These are phyloP conservation scores for Toxostoma redivivum DNA, from an alignment of 2,113 vertebrate species.

Conservation along the genomic window DNA sequence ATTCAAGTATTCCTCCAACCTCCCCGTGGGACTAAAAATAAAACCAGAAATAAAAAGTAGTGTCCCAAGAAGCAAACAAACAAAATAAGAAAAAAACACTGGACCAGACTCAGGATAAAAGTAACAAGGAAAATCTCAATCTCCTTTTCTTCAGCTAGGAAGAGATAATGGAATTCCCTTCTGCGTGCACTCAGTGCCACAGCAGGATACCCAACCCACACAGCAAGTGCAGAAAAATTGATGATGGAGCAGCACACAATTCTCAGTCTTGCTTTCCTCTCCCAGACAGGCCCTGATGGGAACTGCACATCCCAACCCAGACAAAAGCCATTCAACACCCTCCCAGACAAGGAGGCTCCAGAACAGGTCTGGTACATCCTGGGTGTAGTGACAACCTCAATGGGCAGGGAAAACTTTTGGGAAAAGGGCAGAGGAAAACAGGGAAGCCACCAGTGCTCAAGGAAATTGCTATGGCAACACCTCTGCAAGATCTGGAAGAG, in stretches of 20 bases:
- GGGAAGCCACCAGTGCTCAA: neutral
- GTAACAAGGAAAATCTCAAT: neutral
- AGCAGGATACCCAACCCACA: neutral
- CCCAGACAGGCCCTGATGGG: neutral
- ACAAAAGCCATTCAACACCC: neutral
- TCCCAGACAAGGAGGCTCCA: neutral
- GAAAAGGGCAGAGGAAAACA: neutral
- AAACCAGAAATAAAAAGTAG: neutral
- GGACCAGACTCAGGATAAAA: neutral
- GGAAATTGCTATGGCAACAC: neutral
- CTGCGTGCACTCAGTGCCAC: neutral
- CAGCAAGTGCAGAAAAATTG: neutral
- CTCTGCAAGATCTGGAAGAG: neutral
- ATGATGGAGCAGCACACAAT: neutral
- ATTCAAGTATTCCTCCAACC: constrained; percentile 90
- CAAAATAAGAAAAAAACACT: neutral
- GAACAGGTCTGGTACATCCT: neutral
- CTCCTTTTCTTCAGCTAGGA: neutral
- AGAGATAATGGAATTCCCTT: neutral
- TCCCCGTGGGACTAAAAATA: constrained; percentile 84
- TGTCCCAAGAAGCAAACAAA: neutral
- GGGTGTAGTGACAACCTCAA: neutral
- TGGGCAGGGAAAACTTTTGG: neutral
- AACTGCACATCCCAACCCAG: neutral
- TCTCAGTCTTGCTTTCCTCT: neutral